These are phyloP conservation scores for Carcina quercana DNA, from an alignment of 2,888 invertebrate genomes.

Conservation along the genomic window DNA sequence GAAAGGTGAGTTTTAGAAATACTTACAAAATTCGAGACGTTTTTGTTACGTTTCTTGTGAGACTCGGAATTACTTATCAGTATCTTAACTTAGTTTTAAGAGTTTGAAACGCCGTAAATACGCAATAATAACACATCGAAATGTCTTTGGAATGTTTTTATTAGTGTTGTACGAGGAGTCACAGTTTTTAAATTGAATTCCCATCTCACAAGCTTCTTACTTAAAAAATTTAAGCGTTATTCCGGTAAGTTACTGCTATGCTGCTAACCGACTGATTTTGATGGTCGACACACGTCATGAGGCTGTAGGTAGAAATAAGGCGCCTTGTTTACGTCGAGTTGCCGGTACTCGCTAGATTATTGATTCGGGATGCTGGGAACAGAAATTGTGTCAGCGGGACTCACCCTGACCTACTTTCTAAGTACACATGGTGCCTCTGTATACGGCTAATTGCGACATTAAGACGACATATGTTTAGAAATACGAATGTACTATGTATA, in stretches of 20 bases:
- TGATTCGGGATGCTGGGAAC: conserved; percentile 66
- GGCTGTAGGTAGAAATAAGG: not conserved
- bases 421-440: conserved; percentile 22
- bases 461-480: conserved; percentile 1
- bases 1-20: conserved; percentile 81
- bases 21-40: conserved; percentile 13
- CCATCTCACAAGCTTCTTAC: no score
- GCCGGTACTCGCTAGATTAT: no score
- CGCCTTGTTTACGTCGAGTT: not conserved
- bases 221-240: no score
- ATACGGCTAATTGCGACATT: conserved; percentile 15
- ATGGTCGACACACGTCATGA: not conserved
- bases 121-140: no score
- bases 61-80: no score
- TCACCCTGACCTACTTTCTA: conserved; percentile 58
- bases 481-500: not conserved
- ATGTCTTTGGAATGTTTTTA: no score
- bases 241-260: no score
- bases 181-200: no score
- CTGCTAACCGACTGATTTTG: no score
- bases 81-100: no score
- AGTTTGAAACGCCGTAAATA: no score
- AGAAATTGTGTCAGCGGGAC: conserved; percentile 56
- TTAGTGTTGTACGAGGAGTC: no score
- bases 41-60: conserved; percentile 13